Percentiles rank a stretch among this genome's conserved stretches.
These are phyloP conservation scores for Microctenopoma lineatum DNA, from an alignment of 2,797 vertebrate genomes.

Conservation along the genomic window DNA sequence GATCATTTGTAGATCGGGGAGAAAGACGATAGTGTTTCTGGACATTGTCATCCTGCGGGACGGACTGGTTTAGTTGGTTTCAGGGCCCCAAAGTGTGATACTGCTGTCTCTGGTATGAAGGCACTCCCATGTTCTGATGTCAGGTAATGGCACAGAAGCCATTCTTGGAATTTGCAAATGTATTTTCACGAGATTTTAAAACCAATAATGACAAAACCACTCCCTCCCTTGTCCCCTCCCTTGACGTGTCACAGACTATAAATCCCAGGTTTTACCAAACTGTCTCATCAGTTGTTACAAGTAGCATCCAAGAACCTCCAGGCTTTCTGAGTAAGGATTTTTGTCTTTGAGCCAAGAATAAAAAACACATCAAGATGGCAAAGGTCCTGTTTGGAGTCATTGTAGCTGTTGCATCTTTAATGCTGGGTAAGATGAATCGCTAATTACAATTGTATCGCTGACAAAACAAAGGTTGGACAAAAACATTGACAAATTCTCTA, in stretches of 20 bases:
- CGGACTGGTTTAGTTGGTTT: constrained; percentile 32
- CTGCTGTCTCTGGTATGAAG: too few species aligned
- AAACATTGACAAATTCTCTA: too few species aligned
- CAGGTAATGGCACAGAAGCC: background rate
- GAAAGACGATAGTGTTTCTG: constrained; percentile 11
- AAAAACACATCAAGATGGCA: constrained; percentile 64
- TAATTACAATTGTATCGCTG: background rate
- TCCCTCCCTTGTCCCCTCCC: constrained; percentile 16
- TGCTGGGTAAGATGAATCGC: constrained; percentile 71
- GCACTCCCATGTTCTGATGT: background rate
- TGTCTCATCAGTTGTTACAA: constrained; percentile 13
- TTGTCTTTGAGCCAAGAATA: constrained; percentile 10
- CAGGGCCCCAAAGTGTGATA: accelerated
- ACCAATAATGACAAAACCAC: background rate
- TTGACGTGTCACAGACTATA: constrained; percentile 43
- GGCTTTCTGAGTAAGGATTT: background rate
- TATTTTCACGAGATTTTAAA: background rate
- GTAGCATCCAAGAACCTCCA: constrained; percentile 4
- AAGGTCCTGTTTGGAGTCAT: constrained; percentile 62
- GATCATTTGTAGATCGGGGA: constrained; percentile 37
- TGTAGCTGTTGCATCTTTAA: constrained; percentile 63
- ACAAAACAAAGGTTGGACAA: background rate
- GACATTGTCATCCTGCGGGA: background rate
- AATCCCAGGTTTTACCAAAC: background rate
- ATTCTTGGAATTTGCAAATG: background rate